Evolutionary conservation across 1,140 invertebrate species (phyloP), one percentile per base, ranked within the genome.

Genomic region (Drosophila varians): DNA sequence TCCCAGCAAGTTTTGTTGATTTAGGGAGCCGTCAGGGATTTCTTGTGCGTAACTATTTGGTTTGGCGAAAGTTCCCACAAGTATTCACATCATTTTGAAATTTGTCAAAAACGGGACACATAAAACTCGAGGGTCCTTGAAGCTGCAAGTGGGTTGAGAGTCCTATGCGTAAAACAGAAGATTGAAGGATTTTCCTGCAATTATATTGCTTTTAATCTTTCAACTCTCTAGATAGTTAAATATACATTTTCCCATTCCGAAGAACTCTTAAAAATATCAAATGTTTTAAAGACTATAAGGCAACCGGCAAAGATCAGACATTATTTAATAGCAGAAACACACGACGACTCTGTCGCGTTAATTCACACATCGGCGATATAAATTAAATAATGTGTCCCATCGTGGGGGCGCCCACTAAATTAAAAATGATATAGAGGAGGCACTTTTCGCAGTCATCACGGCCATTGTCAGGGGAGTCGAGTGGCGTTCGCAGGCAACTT

Each of bases 391-490:
- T 72, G 43, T 64, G 68, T 56, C 73, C 49, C 34, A 34, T 19
- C 42, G 65, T 55, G 48, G 69, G 65, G 68, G 82, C 76, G 58
- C 72, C 79, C 60, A 84, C 76, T 86, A 86, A 86, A 79, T 86
- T 79, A 79, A 73, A 80, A 86, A 73, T 75, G 70, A 77, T 74
- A 75, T 62, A 83, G 72, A 28, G 60, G 52, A 31, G 64, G 64
- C 64, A 66, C 53, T 66, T 65, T 26, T 52, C 28, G 23, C 64
- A 66, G 60, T 66, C 64, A 66, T 45, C 60, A 43, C 38, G 1
- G 45, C 34, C 58, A 52, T 66, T 66, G 58, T 65, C 62, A 43
- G 46, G 46, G 47, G 60, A 66, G 58, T 19, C 58, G 54, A 60
- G 25, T 3, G 12, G 36, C 36, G 28, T 25, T 43, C 21, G 23